phyloP scores from a whole-genome alignment of 2,113 vertebrate species.

The Zosterops borbonicus region DNA sequence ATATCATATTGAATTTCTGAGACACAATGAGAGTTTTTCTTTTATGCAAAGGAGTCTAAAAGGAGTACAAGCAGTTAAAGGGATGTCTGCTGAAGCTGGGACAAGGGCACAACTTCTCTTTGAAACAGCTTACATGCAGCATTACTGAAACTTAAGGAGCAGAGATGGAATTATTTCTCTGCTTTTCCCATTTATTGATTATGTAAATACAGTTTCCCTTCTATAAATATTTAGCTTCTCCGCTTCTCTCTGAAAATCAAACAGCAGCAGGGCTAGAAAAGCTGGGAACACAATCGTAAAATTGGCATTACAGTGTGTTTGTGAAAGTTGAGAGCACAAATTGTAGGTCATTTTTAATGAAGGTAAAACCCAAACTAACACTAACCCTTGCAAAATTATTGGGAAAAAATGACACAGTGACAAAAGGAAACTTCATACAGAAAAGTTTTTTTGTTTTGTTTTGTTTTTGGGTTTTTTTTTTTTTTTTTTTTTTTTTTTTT shows the following conservation, averaged over 20 bases:
- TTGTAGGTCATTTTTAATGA: not conserved
- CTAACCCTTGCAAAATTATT: not conserved
- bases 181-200: constrained; percentile 44
- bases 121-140: not conserved
- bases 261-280: constrained; percentile 10
- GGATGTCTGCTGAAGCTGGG: not conserved
- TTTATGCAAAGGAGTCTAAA: not conserved
- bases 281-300: not conserved
- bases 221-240: constrained; percentile 33
- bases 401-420: not conserved
- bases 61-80: not conserved
- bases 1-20: constrained; percentile 1
- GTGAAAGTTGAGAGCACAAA: not conserved
- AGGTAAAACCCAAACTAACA: not conserved
- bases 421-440: not conserved
- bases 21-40: not conserved
- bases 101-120: not conserved
- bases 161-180: not conserved
- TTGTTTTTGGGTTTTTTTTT: too few species aligned
- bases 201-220: constrained; percentile 32
- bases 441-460: not conserved
- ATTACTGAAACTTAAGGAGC: constrained; percentile 11
- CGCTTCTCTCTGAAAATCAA: constrained; percentile 26
- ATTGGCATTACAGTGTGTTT: not conserved
- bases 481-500: not conserved